Conservation (phyloP, 2,888 invertebrate genomes). For the Pardosa pseudoannulata region DNA sequence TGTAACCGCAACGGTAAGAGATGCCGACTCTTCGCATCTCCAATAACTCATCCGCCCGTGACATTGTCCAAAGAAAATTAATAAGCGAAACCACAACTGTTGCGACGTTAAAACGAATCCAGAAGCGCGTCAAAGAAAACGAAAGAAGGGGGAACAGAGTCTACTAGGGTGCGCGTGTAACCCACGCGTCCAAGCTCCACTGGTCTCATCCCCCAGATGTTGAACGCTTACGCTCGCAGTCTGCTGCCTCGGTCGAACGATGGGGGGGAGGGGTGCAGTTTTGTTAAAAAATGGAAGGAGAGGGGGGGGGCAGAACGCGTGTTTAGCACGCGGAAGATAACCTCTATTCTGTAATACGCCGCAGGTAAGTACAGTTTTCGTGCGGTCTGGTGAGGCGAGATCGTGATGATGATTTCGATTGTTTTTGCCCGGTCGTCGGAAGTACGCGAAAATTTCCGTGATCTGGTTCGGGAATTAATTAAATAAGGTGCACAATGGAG, state of each 20-base stretch:
- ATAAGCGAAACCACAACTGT: not conserved
- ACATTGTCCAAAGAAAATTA: not conserved
- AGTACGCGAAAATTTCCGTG: no score
- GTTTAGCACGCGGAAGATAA: conserved; percentile 52
- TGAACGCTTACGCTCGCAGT: conserved; percentile 51
- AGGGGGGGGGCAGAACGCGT: conserved; percentile 45
- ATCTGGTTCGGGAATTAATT: no score
- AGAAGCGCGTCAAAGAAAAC: conserved; percentile 12
- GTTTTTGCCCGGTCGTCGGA: no score
- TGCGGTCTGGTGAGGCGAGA: no score
- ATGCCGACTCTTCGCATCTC: no score
- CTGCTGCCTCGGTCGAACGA: conserved; percentile 35
- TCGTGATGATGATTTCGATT: no score
- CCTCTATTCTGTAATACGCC: conserved; percentile 40
- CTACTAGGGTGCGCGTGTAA: conserved; percentile 33
- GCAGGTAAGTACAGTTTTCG: conserved; percentile 22
- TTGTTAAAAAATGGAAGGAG: conserved; percentile 5
- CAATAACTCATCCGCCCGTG: not conserved
- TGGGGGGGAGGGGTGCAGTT: not conserved
- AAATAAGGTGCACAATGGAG: no score
- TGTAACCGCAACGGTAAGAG: no score
- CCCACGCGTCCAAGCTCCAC: conserved; percentile 49
- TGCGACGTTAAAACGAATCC: not conserved
- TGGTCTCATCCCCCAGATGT: conserved; percentile 57
- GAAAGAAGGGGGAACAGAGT: conserved; percentile 9